Evolutionary conservation across 2,113 vertebrate genomes (phyloP).

Genomic region (Lonchura striata): DNA sequence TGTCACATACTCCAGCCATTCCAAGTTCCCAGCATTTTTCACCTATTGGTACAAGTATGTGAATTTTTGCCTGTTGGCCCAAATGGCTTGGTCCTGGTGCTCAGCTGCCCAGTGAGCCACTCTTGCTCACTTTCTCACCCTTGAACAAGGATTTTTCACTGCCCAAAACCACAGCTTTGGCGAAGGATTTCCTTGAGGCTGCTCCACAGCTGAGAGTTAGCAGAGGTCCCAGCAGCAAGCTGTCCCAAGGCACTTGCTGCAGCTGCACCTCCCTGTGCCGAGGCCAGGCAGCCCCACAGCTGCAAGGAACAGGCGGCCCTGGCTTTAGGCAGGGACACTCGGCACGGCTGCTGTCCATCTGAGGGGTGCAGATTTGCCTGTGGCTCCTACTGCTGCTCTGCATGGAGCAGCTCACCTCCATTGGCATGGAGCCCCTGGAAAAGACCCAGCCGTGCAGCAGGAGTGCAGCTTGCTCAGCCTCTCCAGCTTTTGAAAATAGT

Average conservation of each 20-base stretch:
- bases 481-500: background rate
- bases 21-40: background rate
- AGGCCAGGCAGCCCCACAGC: background rate
- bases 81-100: rapidly evolving
- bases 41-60: rapidly evolving
- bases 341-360: rapidly evolving
- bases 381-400: background rate
- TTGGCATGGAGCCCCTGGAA: rapidly evolving
- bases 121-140: background rate
- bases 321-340: rapidly evolving
- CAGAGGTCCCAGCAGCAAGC: background rate
- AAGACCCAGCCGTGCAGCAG: background rate
- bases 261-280: rapidly evolving
- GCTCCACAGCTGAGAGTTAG: background rate
- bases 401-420: rapidly evolving
- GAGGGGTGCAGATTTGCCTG: background rate
- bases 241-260: background rate
- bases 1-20: background rate
- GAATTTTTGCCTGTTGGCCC: background rate
- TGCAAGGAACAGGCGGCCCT: background rate
- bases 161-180: background rate
- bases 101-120: background rate
- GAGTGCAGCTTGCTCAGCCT: background rate
- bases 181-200: background rate
- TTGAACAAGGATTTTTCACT: background rate